A percentile compares a stretch with the other conserved stretches of the same genome.
Conservation (phyloP, 2,113 vertebrate species). For the Pomatostomus ruficeps region DNA sequence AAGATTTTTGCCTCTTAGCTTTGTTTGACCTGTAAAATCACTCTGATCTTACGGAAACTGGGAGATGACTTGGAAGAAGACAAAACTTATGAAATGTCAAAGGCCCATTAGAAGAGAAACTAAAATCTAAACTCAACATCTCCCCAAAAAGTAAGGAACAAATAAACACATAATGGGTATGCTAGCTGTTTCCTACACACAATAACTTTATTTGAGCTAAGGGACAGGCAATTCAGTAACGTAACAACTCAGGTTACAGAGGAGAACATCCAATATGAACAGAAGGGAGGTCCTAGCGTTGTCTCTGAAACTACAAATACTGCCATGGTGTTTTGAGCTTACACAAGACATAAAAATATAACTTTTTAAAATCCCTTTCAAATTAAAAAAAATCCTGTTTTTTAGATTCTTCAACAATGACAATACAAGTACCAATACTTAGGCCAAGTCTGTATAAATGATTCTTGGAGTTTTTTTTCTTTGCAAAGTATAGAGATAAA, state of each 20-base stretch:
- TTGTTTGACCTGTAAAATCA: background rate
- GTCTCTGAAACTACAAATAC: background rate
- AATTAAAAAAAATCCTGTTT: background rate
- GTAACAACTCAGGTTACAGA: background rate
- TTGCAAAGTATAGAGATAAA: background rate
- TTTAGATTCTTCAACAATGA: background rate
- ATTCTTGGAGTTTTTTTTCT: background rate
- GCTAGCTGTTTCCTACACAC: background rate
- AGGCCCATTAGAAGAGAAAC: background rate
- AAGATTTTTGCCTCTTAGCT: background rate
- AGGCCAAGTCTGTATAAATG: rapidly evolving
- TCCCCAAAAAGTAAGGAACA: background rate
- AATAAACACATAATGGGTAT: background rate
- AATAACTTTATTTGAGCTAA: background rate
- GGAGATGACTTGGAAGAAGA: background rate
- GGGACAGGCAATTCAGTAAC: background rate
- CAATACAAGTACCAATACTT: background rate
- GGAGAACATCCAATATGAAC: background rate
- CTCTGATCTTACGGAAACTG: background rate
- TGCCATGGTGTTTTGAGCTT: background rate
- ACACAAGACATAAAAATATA: background rate
- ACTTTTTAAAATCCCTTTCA: background rate
- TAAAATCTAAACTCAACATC: background rate
- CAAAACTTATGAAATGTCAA: background rate
- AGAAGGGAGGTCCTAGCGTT: background rate